Base-by-base conservation (phyloP, 37 sponge, comb jelly and placozoan species). In the Aphrocallistes beatrix region DNA sequence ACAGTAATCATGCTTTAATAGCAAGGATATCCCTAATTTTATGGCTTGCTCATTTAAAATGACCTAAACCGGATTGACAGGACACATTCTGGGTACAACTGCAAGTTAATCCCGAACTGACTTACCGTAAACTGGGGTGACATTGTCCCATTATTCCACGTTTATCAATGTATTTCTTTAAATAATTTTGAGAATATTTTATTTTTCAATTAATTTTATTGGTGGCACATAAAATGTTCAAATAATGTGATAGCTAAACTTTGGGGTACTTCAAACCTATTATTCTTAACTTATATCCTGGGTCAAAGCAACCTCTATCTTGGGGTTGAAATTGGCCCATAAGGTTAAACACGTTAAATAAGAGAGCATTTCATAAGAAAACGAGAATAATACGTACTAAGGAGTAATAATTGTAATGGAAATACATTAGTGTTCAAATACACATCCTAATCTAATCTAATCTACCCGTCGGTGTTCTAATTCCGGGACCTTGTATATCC, bases 401-500 rank as follows among this genome's bases (percentile, higher is more conserved):
- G 49, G 49, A 21, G 17, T 47, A 47, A 47, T 13, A 17, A 17
- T 21, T 47, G 49, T 21, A 47, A 47, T 47, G 13, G 17, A 47
- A 13, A 47, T 47, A 17, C 17, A 17, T 60, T 60, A 6, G 34
- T 60, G 21, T 60, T 60, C 75, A 32, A 60, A 60, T 28, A 60
- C 75, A 60, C 75, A 60, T 60, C 34, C 75, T 28, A 60, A 6
- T 60, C 75, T 60, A 60, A 60, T 60, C 75, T 25, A n/a, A n/a
- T n/a, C n/a, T 60, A 30, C 3, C 75, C 75, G n/a, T 60, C 21
- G 75, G 75, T 60, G 8, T 32, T 60, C 75, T 28, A 60, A 60
- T 60, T 60, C 75, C 75, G 75, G 75, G 75, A 60, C 75, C 75
- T 60, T 60, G 34, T 60, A 60, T 30, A 60, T 60, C 75, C 75